Base-by-base conservation (phyloP, 2,888 invertebrate genomes). In the Sinopyrophorus schimmeli region DNA sequence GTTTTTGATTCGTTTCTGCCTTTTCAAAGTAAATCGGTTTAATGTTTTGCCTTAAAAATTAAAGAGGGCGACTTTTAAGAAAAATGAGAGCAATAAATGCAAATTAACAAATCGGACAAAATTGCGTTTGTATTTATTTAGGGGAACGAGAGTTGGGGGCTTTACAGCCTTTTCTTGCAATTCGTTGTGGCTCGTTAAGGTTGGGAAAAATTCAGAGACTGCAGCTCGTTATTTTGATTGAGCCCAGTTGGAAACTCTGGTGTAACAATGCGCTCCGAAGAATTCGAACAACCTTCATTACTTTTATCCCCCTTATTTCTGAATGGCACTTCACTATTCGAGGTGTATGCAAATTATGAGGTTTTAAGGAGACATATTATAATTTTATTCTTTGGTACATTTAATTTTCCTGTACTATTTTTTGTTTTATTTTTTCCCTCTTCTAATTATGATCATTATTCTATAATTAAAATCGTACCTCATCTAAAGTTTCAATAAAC, bases 191-290 rank as follows among this genome's bases (percentile, higher is more conserved):
- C 43, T 49, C 49, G 49, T 49, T 49, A 49, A 44, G 32, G 26
- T 44, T 44, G 32, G 39, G 49, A 49, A 49, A 49, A 40, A 39
- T 44, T 39, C 43, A 47, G 30, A 32, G 49, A 49, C 43, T 49
- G 44, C 49, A 49, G 43, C 49, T 49, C 49, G 49, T 49, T 49
- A 49, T 49, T 49, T 49, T 49, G 49, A 49, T 49, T 49, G 49
- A 43, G 49, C 49, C 44, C 42, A 42, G 39, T 49, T 49, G 49
- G 42, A 42, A 43, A 34, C 38, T 18, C 38, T 42, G 41, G 31
- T 40, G 27, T 49, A 49, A 49, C 49, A 49, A 44, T 49, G 49
- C 49, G 49, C 43, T 34, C 32, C 42, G 37, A 44, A 44, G 49
- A 49, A 44, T 40, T 49, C 27, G 35, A 44, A 34, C 43, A 38